Conservation (phyloP, 2,797 vertebrate species). For the Pangasius mekongensis region DNA sequence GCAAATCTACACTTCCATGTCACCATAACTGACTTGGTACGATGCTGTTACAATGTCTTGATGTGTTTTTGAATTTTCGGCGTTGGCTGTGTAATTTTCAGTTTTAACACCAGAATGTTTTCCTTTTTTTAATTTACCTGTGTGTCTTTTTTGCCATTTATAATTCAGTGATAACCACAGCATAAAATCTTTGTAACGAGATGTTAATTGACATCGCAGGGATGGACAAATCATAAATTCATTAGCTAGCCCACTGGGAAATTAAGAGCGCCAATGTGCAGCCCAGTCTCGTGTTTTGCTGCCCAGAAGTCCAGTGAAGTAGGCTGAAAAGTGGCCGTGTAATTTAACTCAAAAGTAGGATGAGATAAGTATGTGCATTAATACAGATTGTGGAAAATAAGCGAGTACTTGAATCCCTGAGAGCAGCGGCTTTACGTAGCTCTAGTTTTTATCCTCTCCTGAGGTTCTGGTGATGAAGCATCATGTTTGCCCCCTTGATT, state of each 20-base stretch:
- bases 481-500: not conserved
- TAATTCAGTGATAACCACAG: not conserved
- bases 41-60: constrained; percentile 26
- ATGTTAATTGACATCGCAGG: constrained; percentile 8
- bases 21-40: not conserved
- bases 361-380: not conserved
- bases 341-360: not conserved
- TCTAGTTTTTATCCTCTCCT: not conserved
- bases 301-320: not conserved
- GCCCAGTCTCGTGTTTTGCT: too few species aligned
- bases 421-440: not conserved
- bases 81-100: not conserved
- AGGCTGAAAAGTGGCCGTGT: not conserved
- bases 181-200: not conserved
- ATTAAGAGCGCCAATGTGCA: not conserved
- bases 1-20: not conserved
- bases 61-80: not conserved
- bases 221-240: constrained; percentile 22
- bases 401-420: not conserved
- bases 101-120: constrained; percentile 27
- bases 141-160: not conserved
- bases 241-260: not conserved
- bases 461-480: not conserved
- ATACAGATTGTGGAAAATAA: not conserved
- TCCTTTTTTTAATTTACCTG: not conserved